Conservation (phyloP, 2,797 vertebrate genomes). For the Bryconaethiops microstoma region DNA sequence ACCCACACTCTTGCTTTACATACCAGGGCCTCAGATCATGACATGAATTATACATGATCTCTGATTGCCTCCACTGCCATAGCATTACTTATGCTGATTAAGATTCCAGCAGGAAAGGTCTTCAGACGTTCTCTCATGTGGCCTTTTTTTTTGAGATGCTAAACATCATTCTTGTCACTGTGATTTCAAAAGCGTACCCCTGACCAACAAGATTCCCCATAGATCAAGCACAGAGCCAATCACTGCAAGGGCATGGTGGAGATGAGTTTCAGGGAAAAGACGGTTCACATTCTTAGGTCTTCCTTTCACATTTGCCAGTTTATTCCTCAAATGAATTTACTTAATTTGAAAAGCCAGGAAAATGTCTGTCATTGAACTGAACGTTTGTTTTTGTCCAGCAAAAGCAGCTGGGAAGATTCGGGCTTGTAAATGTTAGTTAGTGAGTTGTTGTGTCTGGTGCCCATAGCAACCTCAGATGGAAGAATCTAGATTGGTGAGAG, state of each 20-base stretch:
- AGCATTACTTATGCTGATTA: constrained; percentile 46
- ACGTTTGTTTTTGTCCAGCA: constrained; percentile 40
- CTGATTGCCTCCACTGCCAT: constrained; percentile 43
- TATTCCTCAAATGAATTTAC: background rate
- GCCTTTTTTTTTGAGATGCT: constrained; percentile 46
- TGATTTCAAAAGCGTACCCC: background rate
- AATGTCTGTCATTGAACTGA: constrained; percentile 34
- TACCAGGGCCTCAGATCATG: constrained; percentile 31
- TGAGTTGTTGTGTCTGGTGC: constrained; percentile 74
- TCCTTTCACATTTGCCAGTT: constrained; percentile 1
- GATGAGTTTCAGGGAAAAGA: background rate
- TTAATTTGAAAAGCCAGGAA: background rate
- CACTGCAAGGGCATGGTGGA: background rate
- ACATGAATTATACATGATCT: constrained; percentile 57
- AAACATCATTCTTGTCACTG: constrained; percentile 33
- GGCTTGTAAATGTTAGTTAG: constrained; percentile 65
- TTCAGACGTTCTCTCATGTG: constrained; percentile 44
- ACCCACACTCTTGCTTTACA: constrained; percentile 41
- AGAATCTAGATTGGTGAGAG: constrained; percentile 64
- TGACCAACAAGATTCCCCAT: constrained; percentile 22
- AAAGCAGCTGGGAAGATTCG: constrained; percentile 64
- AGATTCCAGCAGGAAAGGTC: constrained; percentile 46
- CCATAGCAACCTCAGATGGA: constrained; percentile 68
- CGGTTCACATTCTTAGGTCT: background rate
- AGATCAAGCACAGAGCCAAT: constrained; percentile 28